Conservation (phyloP, 2,113 vertebrate species). For the Oncorhynchus keta region DNA sequence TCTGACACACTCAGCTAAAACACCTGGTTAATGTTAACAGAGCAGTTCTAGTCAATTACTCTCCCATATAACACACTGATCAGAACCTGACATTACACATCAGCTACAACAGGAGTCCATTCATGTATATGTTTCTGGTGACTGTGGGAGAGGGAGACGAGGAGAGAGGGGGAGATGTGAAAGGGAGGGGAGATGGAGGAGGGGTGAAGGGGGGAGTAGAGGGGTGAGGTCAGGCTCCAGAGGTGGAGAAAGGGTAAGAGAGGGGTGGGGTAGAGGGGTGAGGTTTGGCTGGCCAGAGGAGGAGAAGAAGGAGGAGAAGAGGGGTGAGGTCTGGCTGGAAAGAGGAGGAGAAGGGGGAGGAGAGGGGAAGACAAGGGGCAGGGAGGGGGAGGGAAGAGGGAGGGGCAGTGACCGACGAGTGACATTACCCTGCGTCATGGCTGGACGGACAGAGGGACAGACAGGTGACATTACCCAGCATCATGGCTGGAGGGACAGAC, state of each 20-base stretch:
- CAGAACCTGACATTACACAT: slow-evolving; percentile 70
- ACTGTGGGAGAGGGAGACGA: background rate
- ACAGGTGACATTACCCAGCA: no score
- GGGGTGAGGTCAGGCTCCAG: slow-evolving; percentile 26
- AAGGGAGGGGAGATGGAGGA: background rate
- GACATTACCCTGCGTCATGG: slow-evolving; percentile 77
- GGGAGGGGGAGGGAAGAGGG: slow-evolving; percentile 63
- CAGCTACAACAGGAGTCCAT: slow-evolving; percentile 44
- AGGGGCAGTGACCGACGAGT: slow-evolving; percentile 70
- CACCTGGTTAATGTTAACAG: slow-evolving; percentile 79
- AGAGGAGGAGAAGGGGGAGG: slow-evolving; percentile 28
- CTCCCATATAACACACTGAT: slow-evolving; percentile 78
- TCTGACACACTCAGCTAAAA: slow-evolving; percentile 72
- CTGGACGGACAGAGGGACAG: no score
- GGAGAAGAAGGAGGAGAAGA: slow-evolving; percentile 17
- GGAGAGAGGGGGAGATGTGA: background rate
- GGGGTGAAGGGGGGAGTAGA: background rate
- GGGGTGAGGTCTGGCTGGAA: slow-evolving; percentile 5
- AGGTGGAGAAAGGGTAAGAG: slow-evolving; percentile 27
- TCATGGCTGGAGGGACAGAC: no score
- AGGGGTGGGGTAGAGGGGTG: slow-evolving; percentile 30
- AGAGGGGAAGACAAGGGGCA: slow-evolving; percentile 11
- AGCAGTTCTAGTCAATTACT: slow-evolving; percentile 80
- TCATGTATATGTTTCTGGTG: slow-evolving; percentile 12
- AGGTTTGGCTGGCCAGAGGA: slow-evolving; percentile 40